Conservation (phyloP, 2,113 vertebrate genomes). For the Alces alces region DNA sequence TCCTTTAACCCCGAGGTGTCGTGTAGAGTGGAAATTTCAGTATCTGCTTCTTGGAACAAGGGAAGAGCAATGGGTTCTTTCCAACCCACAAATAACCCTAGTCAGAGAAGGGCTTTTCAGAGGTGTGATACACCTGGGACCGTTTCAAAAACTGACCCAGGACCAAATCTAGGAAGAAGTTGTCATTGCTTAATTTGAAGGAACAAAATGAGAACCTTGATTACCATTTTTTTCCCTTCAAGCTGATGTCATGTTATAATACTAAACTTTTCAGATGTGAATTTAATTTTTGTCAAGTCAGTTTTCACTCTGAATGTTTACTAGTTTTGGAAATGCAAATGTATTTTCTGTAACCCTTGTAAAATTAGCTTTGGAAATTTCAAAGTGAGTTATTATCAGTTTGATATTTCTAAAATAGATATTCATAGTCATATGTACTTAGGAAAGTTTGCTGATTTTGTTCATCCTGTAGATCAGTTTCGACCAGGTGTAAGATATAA, state of each 20-base stretch:
- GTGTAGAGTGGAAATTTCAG: too few species aligned
- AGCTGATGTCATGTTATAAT: neutral
- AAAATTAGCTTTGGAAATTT: neutral
- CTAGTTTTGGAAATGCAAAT: neutral
- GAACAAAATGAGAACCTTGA: neutral
- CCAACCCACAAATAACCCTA: neutral
- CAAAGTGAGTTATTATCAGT: neutral
- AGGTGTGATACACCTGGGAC: neutral
- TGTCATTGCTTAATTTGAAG: neutral
- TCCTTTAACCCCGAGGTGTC: neutral
- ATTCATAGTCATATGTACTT: neutral
- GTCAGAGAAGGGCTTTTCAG: neutral
- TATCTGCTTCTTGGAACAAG: neutral
- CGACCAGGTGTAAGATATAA: constrained; percentile 77
- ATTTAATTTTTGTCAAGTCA: neutral
- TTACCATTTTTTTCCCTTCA: neutral
- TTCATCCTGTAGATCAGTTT: constrained; percentile 75
- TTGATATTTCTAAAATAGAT: neutral
- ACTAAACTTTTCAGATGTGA: neutral
- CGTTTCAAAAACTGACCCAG: neutral
- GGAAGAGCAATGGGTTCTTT: neutral
- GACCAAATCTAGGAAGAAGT: neutral
- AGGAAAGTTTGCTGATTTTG: neutral
- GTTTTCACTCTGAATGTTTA: neutral
- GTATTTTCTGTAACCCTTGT: neutral